Conservation (phyloP, 2,888 invertebrate species). For the Lasioglossum figueresi region DNA sequence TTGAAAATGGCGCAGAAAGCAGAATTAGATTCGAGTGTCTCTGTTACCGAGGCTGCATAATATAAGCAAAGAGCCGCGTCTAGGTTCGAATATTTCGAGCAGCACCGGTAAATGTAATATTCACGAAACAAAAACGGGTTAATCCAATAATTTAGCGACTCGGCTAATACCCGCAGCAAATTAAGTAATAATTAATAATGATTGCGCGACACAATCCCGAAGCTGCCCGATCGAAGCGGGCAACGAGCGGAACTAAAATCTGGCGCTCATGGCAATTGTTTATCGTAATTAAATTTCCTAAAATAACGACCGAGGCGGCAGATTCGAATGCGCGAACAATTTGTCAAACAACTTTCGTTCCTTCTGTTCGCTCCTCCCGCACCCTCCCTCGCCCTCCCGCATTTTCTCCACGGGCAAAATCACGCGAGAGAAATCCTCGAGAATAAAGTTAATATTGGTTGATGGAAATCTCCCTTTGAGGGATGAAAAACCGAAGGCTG, state of each 20-base stretch:
- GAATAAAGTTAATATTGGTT: neutral
- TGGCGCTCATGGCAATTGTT: neutral
- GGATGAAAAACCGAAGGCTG: neutral
- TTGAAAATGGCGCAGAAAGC: no score
- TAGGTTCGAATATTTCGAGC: neutral
- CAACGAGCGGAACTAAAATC: conserved; percentile 10
- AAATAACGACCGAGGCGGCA: neutral
- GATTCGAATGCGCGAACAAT: neutral
- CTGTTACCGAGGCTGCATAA: neutral
- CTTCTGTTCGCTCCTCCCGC: neutral
- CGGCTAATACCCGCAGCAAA: conserved; percentile 34
- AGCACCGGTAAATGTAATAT: neutral
- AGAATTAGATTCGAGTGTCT: no score
- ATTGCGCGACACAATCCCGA: conserved; percentile 13
- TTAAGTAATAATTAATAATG: conserved; percentile 34
- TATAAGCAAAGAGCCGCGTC: neutral
- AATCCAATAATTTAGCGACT: neutral
- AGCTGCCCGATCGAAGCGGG: conserved; percentile 14
- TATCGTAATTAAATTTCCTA: conserved; percentile 14
- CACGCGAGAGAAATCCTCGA: neutral
- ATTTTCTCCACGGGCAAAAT: neutral
- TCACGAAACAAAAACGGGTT: neutral
- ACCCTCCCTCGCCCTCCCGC: no score
- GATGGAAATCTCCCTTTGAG: conserved; percentile 7
- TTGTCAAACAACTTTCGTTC: conserved; percentile 3